Evolutionary conservation across 2,113 vertebrate genomes (phyloP).

Genomic region (Indri indri): DNA sequence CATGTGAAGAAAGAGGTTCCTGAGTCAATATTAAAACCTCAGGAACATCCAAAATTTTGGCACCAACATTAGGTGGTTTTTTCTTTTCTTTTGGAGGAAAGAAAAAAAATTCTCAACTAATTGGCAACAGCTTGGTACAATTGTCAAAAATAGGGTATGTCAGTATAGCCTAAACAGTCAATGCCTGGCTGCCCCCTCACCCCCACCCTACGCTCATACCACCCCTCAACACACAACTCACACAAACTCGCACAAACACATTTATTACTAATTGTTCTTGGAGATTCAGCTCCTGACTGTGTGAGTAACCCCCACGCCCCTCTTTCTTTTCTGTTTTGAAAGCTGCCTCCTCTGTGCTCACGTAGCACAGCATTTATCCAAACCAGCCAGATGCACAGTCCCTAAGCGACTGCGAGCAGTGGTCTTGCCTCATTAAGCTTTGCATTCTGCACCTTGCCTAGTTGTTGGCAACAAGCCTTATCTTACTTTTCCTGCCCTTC

Average conservation of each 20-base stretch:
- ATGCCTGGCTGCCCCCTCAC: neutral
- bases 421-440: neutral
- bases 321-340: neutral
- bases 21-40: neutral
- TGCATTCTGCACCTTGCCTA: neutral
- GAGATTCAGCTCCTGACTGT: neutral
- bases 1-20: neutral
- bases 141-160: neutral
- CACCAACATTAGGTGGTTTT: neutral
- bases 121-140: neutral
- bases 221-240: neutral
- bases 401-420: neutral
- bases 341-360: neutral
- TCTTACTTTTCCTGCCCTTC: neutral
- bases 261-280: neutral
- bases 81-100: neutral
- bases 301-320: neutral
- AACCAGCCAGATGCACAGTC: neutral
- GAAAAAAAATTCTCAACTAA: neutral
- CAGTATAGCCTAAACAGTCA: neutral
- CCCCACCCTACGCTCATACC: rapidly evolving
- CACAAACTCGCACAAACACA: neutral
- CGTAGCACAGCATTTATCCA: neutral
- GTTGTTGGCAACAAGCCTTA: neutral
- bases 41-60: neutral